Percentiles rank a stretch among this genome's conserved stretches.
Conservation (phyloP, 2,797 vertebrate species). For the Geotrypetes seraphini region DNA sequence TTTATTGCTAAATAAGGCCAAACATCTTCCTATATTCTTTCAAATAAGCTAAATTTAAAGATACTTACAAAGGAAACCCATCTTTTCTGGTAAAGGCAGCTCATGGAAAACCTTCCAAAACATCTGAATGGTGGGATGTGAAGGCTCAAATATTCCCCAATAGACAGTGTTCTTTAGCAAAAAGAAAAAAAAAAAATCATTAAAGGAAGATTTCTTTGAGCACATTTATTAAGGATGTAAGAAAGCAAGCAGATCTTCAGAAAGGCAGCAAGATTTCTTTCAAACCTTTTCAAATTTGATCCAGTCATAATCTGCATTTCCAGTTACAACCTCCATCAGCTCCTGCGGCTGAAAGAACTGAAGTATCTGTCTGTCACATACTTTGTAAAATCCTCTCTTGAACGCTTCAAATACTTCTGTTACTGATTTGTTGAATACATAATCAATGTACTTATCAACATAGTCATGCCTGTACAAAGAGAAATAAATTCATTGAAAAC, state of each 20-base stretch:
- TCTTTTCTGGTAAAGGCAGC: slow-evolving; percentile 33
- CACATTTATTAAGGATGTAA: too few species aligned
- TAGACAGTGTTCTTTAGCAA: slow-evolving; percentile 30
- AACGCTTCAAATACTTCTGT: slow-evolving; percentile 35
- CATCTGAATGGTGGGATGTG: slow-evolving; percentile 38
- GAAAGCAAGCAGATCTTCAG: too few species aligned
- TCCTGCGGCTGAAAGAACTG: slow-evolving; percentile 36
- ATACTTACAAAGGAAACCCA: slow-evolving; percentile 40
- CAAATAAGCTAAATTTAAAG: too few species aligned
- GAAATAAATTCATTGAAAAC: background rate
- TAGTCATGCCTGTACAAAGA: slow-evolving; percentile 34
- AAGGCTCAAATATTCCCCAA: slow-evolving; percentile 8
- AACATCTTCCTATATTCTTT: too few species aligned
- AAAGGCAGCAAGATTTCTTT: background rate
- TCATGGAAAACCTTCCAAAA: slow-evolving; percentile 48
- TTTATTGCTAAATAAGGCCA: too few species aligned
- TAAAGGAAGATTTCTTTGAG: background rate
- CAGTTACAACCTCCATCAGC: slow-evolving; percentile 27
- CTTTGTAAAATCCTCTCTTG: slow-evolving; percentile 40
- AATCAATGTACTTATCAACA: slow-evolving; percentile 33
- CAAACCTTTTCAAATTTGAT: slow-evolving; percentile 37
- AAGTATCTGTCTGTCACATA: slow-evolving; percentile 28
- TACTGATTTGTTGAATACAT: slow-evolving; percentile 41
- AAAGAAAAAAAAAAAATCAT: too few species aligned
- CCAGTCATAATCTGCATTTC: slow-evolving; percentile 40